A percentile compares a stretch with the other conserved stretches of the same genome.
phyloP scores from a whole-genome alignment of 2,888 invertebrate species.

The Drosophila paramelanica region DNA sequence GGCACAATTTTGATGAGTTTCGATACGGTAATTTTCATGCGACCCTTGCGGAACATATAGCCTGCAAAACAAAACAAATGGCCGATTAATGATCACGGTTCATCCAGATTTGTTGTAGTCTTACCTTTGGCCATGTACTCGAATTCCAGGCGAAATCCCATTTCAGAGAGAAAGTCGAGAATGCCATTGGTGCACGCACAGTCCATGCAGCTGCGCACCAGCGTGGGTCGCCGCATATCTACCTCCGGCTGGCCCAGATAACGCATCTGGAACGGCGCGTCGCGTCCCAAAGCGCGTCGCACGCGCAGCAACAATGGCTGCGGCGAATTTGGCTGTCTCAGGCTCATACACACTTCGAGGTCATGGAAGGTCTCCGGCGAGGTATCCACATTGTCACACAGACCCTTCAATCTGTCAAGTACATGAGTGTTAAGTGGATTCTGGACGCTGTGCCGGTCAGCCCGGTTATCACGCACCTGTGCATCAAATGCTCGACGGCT shows the following conservation, averaged over 20 bases:
- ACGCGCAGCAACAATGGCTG: constrained; percentile 92
- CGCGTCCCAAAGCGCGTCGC: constrained; percentile 91
- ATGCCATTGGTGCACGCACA: constrained; percentile 96
- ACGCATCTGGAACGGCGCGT: constrained; percentile 90
- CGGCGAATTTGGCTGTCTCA: constrained; percentile 89
- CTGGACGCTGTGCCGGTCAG: background rate
- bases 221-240: constrained; percentile 94
- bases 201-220: constrained; percentile 96
- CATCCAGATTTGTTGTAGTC: background rate
- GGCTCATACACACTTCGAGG: constrained; percentile 95
- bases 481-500: constrained; percentile 95
- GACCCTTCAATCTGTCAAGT: constrained; percentile 88
- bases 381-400: constrained; percentile 96
- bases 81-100: background rate
- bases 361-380: constrained; percentile 97
- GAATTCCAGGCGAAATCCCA: constrained; percentile 96
- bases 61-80: constrained; percentile 55
- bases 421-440: background rate
- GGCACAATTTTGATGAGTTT: constrained; percentile 95
- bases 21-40: constrained; percentile 98
- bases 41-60: constrained; percentile 97
- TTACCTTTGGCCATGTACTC: constrained; percentile 95
- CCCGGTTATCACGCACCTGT: constrained; percentile 86
- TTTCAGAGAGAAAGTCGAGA: constrained; percentile 95
- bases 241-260: constrained; percentile 97